Percentiles rank a stretch among this genome's conserved stretches.
phyloP scores from a whole-genome alignment of 2,888 invertebrate genomes.

The Cancer borealis region DNA sequence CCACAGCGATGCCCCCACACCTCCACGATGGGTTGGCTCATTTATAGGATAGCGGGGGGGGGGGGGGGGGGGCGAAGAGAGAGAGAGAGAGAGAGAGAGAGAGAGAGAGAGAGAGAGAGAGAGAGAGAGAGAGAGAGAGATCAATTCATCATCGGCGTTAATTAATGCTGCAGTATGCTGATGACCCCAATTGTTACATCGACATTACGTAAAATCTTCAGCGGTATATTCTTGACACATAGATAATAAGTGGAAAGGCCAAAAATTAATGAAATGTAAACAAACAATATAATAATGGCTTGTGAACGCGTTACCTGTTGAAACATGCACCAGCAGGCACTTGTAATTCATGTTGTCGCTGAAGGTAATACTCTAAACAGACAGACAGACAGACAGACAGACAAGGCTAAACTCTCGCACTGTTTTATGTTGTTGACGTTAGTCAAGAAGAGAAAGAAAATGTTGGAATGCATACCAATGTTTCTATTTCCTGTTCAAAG shows the following conservation, averaged over 20 bases:
- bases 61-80: not conserved
- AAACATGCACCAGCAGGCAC: no score
- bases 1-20: not conserved
- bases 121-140: conserved; percentile 20
- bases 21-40: not conserved
- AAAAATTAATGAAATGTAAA: not conserved
- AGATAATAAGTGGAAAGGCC: not conserved
- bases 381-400: no score
- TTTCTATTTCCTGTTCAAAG: not conserved
- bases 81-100: conserved; percentile 5
- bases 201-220: not conserved
- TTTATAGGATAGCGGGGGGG: no score
- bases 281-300: not conserved
- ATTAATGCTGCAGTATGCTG: not conserved
- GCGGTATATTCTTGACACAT: not conserved
- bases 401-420: no score
- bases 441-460: not conserved
- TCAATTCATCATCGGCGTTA: not conserved
- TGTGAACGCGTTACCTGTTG: no score
- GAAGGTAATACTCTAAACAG: no score
- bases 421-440: not conserved
- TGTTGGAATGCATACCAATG: not conserved
- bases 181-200: not conserved
- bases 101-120: conserved; percentile 20
- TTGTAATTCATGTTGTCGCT: no score